phyloP scores from a whole-genome alignment of 2,888 invertebrate genomes.

The Callimorpha dominula region DNA sequence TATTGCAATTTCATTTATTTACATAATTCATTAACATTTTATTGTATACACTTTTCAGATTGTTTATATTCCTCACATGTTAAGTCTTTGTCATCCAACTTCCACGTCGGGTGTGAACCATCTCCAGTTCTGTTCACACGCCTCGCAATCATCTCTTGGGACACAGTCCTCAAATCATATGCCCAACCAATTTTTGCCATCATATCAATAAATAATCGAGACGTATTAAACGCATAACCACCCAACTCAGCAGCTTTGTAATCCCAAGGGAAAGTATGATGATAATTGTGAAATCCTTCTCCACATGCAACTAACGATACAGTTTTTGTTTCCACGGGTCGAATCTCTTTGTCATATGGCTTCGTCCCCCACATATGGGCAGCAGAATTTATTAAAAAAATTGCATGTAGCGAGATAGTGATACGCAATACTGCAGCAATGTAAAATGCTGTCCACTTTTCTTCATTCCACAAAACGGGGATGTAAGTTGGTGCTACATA shows the following conservation, averaged over 20 bases:
- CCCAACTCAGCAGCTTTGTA: conserved; percentile 53
- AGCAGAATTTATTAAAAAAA: conserved; percentile 88
- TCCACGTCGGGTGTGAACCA: neutral
- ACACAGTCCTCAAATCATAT: conserved; percentile 47
- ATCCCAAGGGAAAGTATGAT: conserved; percentile 64
- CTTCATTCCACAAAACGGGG: conserved; percentile 14
- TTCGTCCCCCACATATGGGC: conserved; percentile 84
- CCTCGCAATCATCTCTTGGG: conserved; percentile 21
- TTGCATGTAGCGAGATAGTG: conserved; percentile 26
- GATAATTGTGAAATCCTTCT: conserved; percentile 67
- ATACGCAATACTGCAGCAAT: conserved; percentile 8
- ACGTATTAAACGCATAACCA: conserved; percentile 36
- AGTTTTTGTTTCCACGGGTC: conserved; percentile 49
- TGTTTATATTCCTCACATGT: neutral
- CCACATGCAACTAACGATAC: conserved; percentile 51
- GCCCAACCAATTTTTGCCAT: conserved; percentile 51
- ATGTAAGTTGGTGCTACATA: conserved; percentile 11
- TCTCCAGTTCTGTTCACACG: conserved; percentile 9
- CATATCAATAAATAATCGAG: conserved; percentile 47
- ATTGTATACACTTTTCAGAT: neutral
- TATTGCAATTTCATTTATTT: too few species aligned
- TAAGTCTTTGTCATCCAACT: neutral
- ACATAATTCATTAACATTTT: neutral
- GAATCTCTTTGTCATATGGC: conserved; percentile 73
- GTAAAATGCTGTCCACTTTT: conserved; percentile 29